Evolutionary conservation across 2,888 invertebrate species (phyloP), one percentile per base, ranked within the genome.

Genomic region (Homarus gammarus): DNA sequence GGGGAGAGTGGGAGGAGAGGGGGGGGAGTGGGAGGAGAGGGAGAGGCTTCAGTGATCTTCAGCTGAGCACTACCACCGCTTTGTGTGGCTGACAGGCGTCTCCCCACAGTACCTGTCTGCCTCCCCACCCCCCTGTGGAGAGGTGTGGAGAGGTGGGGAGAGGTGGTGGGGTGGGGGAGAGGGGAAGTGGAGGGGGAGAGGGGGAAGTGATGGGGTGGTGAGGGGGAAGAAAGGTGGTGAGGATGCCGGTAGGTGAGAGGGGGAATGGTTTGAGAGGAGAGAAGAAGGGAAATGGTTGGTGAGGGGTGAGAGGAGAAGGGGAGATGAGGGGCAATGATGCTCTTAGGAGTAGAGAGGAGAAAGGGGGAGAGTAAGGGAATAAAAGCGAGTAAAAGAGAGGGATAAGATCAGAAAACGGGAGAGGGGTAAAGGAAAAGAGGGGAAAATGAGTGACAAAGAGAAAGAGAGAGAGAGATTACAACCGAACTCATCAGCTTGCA

Each of bases 21-120:
- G 12, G 31, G n/a, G 31, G 68, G 15, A 68, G 68, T 8, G 31
- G 22, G 68, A 70, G 70, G 36, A 70, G 70, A 36, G 18, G 12
- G 31, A 27, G 70, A 36, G 36, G 40, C 81, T 68, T 68, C 27
- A 44, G 70, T 82, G 82, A 27, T 70, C 82, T 44, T 70, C 82
- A 44, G 49, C 68, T 68, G 56, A 36, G 68, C 70, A 40, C 82
- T 70, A 44, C 22, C n/a, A n/a, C 70, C 82, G 70, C 82, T 82
- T 82, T 82, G 82, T 82, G 82, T 68, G 27, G 64, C 27, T 82
- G 82, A 82, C 82, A 82, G 82, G 70, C 44, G 44, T 31, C 31
- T 61, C 15, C 1, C 31, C 36, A 10, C 27, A 64, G 64, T 64
- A 27, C 64, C 64, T 64, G n/a, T 18, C 5, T 22, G 1, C 10